A percentile compares a stretch with the other conserved stretches of the same genome.
Evolutionary conservation across 2,888 invertebrate species (phyloP).

Genomic region (Callinectes sapidus): DNA sequence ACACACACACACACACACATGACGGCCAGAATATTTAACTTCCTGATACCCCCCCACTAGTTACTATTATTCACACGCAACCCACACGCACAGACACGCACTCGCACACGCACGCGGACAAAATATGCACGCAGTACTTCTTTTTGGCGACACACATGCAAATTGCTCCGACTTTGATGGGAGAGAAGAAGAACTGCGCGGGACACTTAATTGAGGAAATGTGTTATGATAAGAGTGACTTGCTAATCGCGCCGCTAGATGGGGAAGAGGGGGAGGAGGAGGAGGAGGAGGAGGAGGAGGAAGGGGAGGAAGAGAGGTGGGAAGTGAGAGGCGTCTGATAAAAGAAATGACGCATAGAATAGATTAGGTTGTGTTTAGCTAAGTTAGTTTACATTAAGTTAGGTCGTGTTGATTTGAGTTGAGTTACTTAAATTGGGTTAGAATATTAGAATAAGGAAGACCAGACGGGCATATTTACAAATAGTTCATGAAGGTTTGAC

Average conservation of each 20-base stretch:
- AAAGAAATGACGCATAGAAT: background rate
- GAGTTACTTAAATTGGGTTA: background rate
- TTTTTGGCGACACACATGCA: conserved; percentile 4
- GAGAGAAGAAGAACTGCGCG: conserved; percentile 20
- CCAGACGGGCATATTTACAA: background rate
- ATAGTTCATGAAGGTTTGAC: background rate
- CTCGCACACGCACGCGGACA: background rate
- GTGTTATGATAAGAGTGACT: conserved; percentile 38
- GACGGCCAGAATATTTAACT: background rate
- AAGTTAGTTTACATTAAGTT: no score
- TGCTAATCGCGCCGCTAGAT: conserved; percentile 11
- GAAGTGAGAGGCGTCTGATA: background rate
- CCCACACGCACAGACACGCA: background rate
- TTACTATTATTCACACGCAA: background rate
- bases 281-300: conserved; percentile 18
- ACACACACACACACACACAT: background rate
- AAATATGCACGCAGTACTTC: background rate
- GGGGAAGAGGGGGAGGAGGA: conserved; percentile 22
- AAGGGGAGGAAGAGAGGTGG: background rate
- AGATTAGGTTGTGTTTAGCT: background rate
- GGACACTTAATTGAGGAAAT: conserved; percentile 47
- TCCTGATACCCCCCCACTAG: background rate
- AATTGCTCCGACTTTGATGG: conserved; percentile 31
- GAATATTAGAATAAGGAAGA: background rate
- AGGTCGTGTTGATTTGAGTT: no score